phyloP scores from a whole-genome alignment of 2,888 invertebrate species.

The Hetaerina titia region DNA sequence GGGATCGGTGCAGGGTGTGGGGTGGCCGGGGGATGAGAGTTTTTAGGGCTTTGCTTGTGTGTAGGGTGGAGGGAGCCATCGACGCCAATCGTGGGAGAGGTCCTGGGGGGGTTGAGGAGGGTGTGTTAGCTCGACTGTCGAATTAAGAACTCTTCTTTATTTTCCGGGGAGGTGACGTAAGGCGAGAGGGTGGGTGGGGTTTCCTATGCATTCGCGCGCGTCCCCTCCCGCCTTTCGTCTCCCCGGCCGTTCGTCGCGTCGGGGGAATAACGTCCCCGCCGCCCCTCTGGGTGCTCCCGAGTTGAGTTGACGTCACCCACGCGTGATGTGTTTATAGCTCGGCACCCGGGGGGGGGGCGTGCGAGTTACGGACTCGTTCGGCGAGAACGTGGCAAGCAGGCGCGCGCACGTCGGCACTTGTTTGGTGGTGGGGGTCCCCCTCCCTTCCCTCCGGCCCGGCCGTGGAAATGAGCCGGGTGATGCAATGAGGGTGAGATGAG shows the following conservation, averaged over 20 bases:
- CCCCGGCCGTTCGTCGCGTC: not conserved
- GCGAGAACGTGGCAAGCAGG: not conserved
- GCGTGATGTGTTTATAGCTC: slow-evolving; percentile 22
- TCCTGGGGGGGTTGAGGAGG: not conserved
- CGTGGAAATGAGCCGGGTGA: not conserved
- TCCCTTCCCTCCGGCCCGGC: not conserved
- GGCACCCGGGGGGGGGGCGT: not conserved
- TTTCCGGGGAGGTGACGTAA: slow-evolving; percentile 1
- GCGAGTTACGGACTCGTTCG: not conserved
- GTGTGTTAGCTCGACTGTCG: slow-evolving; percentile 21
- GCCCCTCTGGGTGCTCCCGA: not conserved
- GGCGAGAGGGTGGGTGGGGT: slow-evolving; percentile 29
- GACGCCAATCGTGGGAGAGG: not conserved
- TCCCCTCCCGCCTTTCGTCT: not conserved
- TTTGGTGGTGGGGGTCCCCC: not conserved
- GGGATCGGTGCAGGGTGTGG: too few relatives aligned
- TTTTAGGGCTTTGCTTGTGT: too few relatives aligned
- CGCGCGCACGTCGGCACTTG: not conserved
- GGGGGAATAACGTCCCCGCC: not conserved
- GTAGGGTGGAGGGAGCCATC: too few relatives aligned
- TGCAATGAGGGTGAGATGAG: not conserved
- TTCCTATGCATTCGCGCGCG: slow-evolving; percentile 26
- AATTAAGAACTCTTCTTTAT: slow-evolving; percentile 3
- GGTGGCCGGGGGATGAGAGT: not conserved
- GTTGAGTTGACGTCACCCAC: slow-evolving; percentile 14